Base-by-base conservation (phyloP, 2,888 invertebrate genomes). In the Herminia tarsipennalis region DNA sequence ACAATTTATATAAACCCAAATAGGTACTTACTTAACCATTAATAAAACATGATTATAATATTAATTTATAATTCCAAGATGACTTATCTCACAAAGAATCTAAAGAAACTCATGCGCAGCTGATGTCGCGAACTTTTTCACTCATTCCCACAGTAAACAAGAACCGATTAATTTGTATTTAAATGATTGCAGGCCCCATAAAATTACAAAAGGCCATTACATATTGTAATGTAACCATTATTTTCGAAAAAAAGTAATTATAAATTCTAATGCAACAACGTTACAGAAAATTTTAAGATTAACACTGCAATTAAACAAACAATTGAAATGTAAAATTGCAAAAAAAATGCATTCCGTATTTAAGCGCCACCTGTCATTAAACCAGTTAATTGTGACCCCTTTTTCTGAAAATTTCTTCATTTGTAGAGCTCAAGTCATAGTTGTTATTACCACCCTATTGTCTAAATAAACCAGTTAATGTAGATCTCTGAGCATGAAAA, bases 251-350 rank as follows among this genome's bases (percentile, higher is more conserved):
- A 42, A 51, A 54, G 29, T 3, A 24, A 37, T 68, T 71, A 58
- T 21, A 66, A 66, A 66, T 72, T 64, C 50, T 50, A 73, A 72
- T 66, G 21, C 30, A 27, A 17, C 20, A 13, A 53, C 49, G 13
- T 30, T 42, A 63, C 66, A 58, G 54, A 53, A 72, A 70, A 68
- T 57, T 57, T 56, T 64, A 41, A 72, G 72, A 75, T 72, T 73
- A 74, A 37, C 47, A 58, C 34, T 34, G 56, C 65, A 75, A 76
- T 73, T 73, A 71, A 65, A 33, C 22, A 22, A 13, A 70, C 69
- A 76, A 75, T 70, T 72, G 69, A 70, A 76, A 65, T 66, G 66
- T 66, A 51, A 39, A 56, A 38, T 51, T 61, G 50, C 46, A 59
- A 64, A 68, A 66, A 57, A 62, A 9, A 5, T 37, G 14, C 18